Percentiles rank a stretch among this genome's conserved stretches.
Conservation (phyloP, 1,140 invertebrate species). For the Drosophila micromelanica region DNA sequence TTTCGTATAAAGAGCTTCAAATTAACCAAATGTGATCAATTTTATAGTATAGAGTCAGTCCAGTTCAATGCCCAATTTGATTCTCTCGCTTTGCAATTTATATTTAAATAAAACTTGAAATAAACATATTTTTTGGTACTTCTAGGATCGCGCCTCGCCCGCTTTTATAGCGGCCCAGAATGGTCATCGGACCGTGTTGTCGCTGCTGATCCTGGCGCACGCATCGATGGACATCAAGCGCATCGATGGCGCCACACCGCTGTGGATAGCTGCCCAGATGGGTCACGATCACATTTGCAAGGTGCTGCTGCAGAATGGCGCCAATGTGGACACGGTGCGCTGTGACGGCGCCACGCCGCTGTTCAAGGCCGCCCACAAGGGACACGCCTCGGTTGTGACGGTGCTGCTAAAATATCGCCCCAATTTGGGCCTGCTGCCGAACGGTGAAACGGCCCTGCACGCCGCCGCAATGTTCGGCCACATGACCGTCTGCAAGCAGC, state of each 20-base stretch:
- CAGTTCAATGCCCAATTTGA: too few species aligned
- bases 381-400: slow-evolving; percentile 93
- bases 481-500: slow-evolving; percentile 90
- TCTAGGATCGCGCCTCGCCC: slow-evolving; percentile 93
- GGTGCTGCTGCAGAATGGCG: slow-evolving; percentile 90
- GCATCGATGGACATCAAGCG: slow-evolving; percentile 89
- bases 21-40: too few species aligned
- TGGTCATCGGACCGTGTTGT: slow-evolving; percentile 91
- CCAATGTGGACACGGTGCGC: slow-evolving; percentile 91
- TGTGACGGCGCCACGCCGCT: slow-evolving; percentile 95
- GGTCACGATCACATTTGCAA: slow-evolving; percentile 93
- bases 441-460: slow-evolving; percentile 95
- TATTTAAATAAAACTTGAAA: too few species aligned
- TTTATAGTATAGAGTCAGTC: too few species aligned
- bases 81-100: too few species aligned
- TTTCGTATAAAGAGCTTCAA: too few species aligned
- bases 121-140: slow-evolving; percentile 1
- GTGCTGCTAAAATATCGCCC: slow-evolving; percentile 94
- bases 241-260: slow-evolving; percentile 93
- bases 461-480: slow-evolving; percentile 95
- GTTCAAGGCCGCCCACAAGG: slow-evolving; percentile 97
- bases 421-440: slow-evolving; percentile 91
- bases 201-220: slow-evolving; percentile 88
- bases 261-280: slow-evolving; percentile 98
- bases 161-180: slow-evolving; percentile 96